Evolutionary conservation across 1,140 invertebrate genomes (phyloP), one percentile per base, ranked within the genome.

Genomic region (Battus philenor): DNA sequence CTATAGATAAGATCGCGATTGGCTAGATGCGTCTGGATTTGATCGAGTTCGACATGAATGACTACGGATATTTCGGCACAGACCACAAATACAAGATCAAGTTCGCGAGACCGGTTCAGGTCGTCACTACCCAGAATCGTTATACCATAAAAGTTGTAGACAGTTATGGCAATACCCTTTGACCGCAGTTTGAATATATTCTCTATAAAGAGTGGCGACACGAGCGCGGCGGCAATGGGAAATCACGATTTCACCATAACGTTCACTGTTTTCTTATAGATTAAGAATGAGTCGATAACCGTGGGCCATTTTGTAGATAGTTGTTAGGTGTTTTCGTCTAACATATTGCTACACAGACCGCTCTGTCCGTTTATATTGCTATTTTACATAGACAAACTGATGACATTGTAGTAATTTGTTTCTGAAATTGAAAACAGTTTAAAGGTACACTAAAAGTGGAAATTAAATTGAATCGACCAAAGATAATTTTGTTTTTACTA

Each of bases 161-260:
- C 59, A 27, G 53, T 61, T 67, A 68, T 56, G 50, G 55, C 13
- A 26, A 38, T 54, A 63, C 46, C 57, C 59, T 65, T 67, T 62
- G 63, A 67, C 63, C 57, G 53, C 34, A 47, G 22, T 44, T 59
- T 58, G 50, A 58, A 61, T 66, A 59, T 56, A 50, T 50, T 59
- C 53, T 44, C 39, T 44, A 46, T 43, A 52, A 48, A 59, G 36
- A 39, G 26, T 50, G 50, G 44, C 34, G 50, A 59, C 52, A 54
- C 45, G 53, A 43, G 32, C 48, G 54, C 49, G 32, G 45, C 45
- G 41, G 47, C 43, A 47, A 56, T 47, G 52, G 50, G 24, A 53
- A 48, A 44, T 53, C 60, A 63, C 60, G 60, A 63, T 47, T 63
- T 59, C 45, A 44, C 56, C 45, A 45, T 54, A 51, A 47, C 29